Evolutionary conservation across 2,888 invertebrate genomes (phyloP), one percentile per base, ranked within the genome.

Genomic region (Fragum sueziense): DNA sequence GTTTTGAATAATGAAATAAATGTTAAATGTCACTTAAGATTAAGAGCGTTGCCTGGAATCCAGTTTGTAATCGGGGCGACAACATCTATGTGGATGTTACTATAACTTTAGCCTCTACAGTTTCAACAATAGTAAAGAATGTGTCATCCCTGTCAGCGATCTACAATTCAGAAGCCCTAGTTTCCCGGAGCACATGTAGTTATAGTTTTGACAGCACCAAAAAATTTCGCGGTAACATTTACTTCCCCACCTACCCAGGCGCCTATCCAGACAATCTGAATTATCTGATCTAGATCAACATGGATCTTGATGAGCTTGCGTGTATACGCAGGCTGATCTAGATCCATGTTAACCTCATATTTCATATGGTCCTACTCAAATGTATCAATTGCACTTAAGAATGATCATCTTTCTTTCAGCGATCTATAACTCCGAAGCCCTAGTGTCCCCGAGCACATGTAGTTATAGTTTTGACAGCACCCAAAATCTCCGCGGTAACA

Each of bases 201-300:
- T 94, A 90, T 88, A 95, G 96, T 92, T 96, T 98, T 92, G 96
- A 97, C 92, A 95, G 96, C 86, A 95, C 95, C 90, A 93, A 93
- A 74, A 95, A 95, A 89, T 96, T 96, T 91, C 96, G 96, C 85
- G 99, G 99, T 72, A 95, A 96, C 91, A 96, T 99, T 91, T 95
- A 98, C 91, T 98, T 99, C 78, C 99, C 99, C 82, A 99, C 99
- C 83, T 99, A 99, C 95, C 99, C 99, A 82, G 99, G 99, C 88
- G 96, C 98, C 91, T 99, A 99, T 94, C 99, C 99, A 88, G 99
- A 99, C 94, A 97, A 98, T 94, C 95, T 98, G 92, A 95, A 95
- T 7, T 61, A 31, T 47, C n/a, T 17, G 9, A 41, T 9, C 41
- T 41, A 41, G 41, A 14, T 41, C 17, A 9, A n/a, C n/a, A n/a